These are phyloP conservation scores for Nematolebias whitei DNA, from an alignment of 2,113 vertebrate genomes.

Conservation along the genomic window DNA sequence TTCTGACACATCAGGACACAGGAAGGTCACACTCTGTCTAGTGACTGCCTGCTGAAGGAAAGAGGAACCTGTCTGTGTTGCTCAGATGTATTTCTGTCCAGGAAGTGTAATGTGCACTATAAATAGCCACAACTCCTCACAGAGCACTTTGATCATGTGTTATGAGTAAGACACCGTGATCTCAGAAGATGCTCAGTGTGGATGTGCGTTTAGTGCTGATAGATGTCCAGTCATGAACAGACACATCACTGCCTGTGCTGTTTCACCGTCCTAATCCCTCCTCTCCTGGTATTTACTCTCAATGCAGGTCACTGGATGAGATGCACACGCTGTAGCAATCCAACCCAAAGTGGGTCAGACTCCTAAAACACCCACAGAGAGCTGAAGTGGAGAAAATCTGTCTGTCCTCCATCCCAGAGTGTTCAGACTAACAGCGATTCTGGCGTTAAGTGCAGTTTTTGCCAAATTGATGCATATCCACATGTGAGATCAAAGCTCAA, in stretches of 20 bases:
- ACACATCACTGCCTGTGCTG: not conserved
- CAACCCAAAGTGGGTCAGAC: conserved; percentile 60
- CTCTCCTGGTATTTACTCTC: conserved; percentile 25
- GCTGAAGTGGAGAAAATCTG: conserved; percentile 24
- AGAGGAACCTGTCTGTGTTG: conserved; percentile 62
- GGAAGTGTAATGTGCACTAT: conserved; percentile 56
- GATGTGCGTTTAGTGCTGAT: not conserved
- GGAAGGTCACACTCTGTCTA: conserved; percentile 4
- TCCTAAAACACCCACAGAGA: conserved; percentile 37
- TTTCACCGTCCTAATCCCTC: conserved; percentile 11
- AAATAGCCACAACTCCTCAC: conserved; percentile 48
- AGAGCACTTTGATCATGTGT: conserved; percentile 49
- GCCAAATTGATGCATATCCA: conserved; percentile 25
- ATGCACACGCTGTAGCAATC: conserved; percentile 32
- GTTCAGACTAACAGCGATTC: conserved; percentile 32
- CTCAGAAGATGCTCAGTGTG: conserved; percentile 13
- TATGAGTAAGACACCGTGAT: conserved; percentile 21
- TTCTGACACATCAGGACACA: conserved; percentile 18
- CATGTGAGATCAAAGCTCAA: conserved; percentile 27
- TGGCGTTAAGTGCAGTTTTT: conserved; percentile 18
- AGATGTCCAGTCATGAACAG: not conserved
- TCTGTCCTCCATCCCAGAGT: conserved; percentile 13
- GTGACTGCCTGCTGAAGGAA: conserved; percentile 32
- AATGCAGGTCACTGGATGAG: conserved; percentile 35
- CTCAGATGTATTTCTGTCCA: conserved; percentile 56